phyloP scores from a whole-genome alignment of 2,888 invertebrate species.

The Lepidochitona cinerea region DNA sequence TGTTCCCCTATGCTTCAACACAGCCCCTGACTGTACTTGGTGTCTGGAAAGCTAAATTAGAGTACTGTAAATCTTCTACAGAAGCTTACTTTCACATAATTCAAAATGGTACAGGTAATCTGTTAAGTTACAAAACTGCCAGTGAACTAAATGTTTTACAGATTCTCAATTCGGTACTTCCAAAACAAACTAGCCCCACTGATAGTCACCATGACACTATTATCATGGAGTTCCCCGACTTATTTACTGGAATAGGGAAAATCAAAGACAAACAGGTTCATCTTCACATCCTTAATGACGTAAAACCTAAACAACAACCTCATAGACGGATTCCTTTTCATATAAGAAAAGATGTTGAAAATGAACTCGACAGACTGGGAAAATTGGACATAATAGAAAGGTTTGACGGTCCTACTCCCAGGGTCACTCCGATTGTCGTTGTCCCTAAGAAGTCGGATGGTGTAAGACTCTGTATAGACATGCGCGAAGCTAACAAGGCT shows the following conservation, averaged over 20 bases:
- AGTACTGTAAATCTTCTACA: not conserved
- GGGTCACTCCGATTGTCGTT: slow-evolving; percentile 26
- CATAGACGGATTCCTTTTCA: slow-evolving; percentile 28
- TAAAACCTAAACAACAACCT: slow-evolving; percentile 24
- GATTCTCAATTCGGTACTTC: too few relatives aligned
- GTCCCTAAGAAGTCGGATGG: slow-evolving; percentile 32
- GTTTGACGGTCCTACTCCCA: slow-evolving; percentile 38
- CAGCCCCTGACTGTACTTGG: not conserved
- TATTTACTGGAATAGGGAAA: slow-evolving; percentile 22
- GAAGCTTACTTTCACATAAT: not conserved
- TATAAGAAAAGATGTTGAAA: slow-evolving; percentile 18
- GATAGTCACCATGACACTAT: too few relatives aligned
- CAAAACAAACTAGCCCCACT: too few relatives aligned
- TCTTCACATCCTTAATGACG: slow-evolving; percentile 22
- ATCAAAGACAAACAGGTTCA: slow-evolving; percentile 22
- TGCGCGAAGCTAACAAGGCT: slow-evolving; percentile 41
- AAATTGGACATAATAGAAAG: slow-evolving; percentile 26
- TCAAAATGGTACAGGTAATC: not conserved
- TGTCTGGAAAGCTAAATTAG: not conserved
- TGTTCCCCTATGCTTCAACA: slow-evolving; percentile 7
- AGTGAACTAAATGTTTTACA: not conserved
- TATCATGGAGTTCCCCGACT: not conserved
- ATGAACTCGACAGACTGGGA: slow-evolving; percentile 22
- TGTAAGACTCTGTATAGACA: slow-evolving; percentile 43
- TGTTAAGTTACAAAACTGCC: not conserved